A percentile compares a stretch with the other conserved stretches of the same genome.
These are phyloP conservation scores for Oligia fasciuncula DNA, from an alignment of 2,888 invertebrate species.

Conservation along the genomic window DNA sequence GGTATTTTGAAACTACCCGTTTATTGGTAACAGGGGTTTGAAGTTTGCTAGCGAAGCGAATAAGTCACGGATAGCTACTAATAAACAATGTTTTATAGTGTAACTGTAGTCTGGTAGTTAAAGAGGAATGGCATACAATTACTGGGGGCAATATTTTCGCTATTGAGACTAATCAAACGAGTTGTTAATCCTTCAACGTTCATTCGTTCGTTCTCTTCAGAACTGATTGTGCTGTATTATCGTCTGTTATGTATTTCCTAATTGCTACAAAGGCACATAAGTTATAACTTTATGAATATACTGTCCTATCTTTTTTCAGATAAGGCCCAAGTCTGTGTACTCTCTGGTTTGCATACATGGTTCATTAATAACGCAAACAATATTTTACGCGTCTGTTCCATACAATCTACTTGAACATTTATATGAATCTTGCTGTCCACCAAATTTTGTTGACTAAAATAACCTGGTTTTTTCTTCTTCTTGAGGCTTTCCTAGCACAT, in stretches of 20 bases:
- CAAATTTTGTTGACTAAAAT: neutral
- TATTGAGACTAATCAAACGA: constrained; percentile 53
- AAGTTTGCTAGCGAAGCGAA: neutral
- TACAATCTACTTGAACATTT: no score
- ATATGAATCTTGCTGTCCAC: no score
- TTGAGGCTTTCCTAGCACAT: neutral
- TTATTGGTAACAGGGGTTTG: neutral
- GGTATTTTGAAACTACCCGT: neutral
- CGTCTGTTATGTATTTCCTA: neutral
- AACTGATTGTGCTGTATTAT: constrained; percentile 33
- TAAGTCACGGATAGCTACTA: constrained; percentile 3
- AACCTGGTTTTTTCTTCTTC: neutral
- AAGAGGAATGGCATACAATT: constrained; percentile 34
- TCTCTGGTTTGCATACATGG: neutral
- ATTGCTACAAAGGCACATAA: neutral
- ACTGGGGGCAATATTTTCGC: constrained; percentile 44
- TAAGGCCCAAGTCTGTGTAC: neutral
- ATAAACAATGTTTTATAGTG: constrained; percentile 22
- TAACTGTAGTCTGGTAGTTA: constrained; percentile 21
- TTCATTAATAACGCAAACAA: neutral
- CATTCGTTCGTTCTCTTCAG: constrained; percentile 18
- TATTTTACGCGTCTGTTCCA: neutral
- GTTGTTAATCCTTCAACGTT: constrained; percentile 39
- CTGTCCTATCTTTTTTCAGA: neutral
- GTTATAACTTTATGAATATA: neutral